These are phyloP conservation scores for Nesogale talazaci DNA, from an alignment of 2,113 vertebrate species.

Conservation along the genomic window DNA sequence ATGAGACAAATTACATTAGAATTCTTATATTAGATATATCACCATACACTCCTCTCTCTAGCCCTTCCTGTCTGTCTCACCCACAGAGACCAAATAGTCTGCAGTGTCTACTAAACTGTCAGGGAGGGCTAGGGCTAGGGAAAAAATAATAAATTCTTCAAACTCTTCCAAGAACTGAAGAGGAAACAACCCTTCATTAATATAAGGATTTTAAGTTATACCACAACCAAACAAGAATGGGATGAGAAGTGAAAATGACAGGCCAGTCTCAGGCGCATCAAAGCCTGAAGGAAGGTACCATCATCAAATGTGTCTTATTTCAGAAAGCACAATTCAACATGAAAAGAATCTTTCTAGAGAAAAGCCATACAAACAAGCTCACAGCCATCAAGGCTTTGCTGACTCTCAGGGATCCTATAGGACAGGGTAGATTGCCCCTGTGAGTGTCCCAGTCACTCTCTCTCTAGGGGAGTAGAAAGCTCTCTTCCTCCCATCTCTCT, in stretches of 20 bases:
- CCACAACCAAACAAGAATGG: background rate
- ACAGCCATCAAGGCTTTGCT: too few relatives aligned
- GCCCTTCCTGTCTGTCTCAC: background rate
- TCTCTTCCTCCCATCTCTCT: background rate
- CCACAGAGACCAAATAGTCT: background rate
- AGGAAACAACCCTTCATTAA: background rate
- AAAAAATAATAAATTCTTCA: too few relatives aligned
- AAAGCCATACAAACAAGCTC: too few relatives aligned
- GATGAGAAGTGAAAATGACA: background rate
- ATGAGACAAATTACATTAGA: background rate
- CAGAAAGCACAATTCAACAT: background rate
- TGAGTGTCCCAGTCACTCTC: too few relatives aligned
- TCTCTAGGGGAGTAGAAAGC: too few relatives aligned
- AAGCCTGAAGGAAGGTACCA: background rate
- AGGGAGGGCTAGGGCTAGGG: too few relatives aligned
- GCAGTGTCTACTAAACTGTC: background rate
- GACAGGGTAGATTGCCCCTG: too few relatives aligned
- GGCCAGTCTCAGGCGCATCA: background rate
- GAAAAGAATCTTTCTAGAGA: background rate
- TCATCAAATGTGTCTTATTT: background rate
- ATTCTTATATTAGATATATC: background rate
- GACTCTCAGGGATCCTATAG: too few relatives aligned
- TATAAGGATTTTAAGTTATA: background rate
- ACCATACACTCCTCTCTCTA: background rate
- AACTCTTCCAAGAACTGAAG: constrained; percentile 17